Evolutionary conservation across 2,888 invertebrate species (phyloP).

Genomic region (Ichneumon xanthorius): DNA sequence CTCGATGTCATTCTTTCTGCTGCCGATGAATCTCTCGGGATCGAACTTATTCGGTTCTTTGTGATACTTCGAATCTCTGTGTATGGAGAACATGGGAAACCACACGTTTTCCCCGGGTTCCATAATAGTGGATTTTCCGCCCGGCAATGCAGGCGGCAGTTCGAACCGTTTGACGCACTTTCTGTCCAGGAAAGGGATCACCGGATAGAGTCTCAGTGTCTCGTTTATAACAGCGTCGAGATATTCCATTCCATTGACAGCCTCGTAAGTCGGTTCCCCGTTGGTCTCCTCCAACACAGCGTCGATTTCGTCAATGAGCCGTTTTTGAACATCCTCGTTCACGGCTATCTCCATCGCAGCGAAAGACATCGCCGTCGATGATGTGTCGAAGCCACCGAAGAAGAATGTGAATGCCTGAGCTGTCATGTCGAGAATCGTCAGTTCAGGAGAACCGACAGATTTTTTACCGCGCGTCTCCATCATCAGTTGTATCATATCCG

Average conservation of each 20-base stretch:
- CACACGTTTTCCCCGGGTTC: slow-evolving; percentile 77
- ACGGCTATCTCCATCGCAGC: slow-evolving; percentile 73
- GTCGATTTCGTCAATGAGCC: slow-evolving; percentile 79
- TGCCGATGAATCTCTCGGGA: slow-evolving; percentile 6
- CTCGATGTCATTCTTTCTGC: neutral
- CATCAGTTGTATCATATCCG: neutral
- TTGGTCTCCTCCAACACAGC: slow-evolving; percentile 70
- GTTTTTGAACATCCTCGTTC: slow-evolving; percentile 75
- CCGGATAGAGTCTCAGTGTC: slow-evolving; percentile 74
- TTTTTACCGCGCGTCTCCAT: neutral
- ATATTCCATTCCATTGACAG: slow-evolving; percentile 85
- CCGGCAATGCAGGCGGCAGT: slow-evolving; percentile 67
- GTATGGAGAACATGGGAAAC: slow-evolving; percentile 81
- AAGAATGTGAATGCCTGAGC: slow-evolving; percentile 84
- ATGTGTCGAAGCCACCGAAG: slow-evolving; percentile 78
- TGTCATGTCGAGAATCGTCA: slow-evolving; percentile 79
- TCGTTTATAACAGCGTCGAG: slow-evolving; percentile 80
- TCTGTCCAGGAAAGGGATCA: slow-evolving; percentile 79
- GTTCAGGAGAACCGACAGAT: slow-evolving; percentile 13
- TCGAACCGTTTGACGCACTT: slow-evolving; percentile 78
- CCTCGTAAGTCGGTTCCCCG: slow-evolving; percentile 84
- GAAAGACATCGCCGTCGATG: slow-evolving; percentile 75
- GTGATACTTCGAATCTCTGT: slow-evolving; percentile 81
- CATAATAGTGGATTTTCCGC: slow-evolving; percentile 75
- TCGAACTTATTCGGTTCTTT: slow-evolving; percentile 78